Conservation (phyloP, 2,113 vertebrate species). For the Hydrochoerus hydrochaeris region DNA sequence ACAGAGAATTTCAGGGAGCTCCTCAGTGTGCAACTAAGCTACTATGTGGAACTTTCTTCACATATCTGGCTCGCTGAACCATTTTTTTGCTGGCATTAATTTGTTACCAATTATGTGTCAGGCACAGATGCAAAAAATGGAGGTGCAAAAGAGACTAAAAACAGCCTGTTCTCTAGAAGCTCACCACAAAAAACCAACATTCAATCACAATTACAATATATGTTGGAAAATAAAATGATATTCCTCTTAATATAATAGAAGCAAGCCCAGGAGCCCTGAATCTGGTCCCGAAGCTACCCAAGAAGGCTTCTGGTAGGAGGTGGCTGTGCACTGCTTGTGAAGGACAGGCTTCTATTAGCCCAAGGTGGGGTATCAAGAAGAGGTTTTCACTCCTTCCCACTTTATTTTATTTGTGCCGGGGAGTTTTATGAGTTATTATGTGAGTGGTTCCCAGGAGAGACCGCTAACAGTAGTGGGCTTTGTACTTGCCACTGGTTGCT, state of each 20-base stretch:
- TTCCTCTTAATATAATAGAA: not conserved
- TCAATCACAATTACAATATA: not conserved
- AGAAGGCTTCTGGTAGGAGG: not conserved
- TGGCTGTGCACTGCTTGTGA: not conserved
- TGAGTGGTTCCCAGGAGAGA: not conserved
- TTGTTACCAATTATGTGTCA: conserved; percentile 22
- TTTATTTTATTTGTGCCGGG: not conserved
- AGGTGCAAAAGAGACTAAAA: conserved; percentile 47
- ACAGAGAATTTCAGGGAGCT: not conserved
- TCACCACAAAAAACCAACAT: not conserved
- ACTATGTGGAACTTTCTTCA: not conserved
- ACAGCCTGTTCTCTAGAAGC: conserved; percentile 5
- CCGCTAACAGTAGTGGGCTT: not conserved
- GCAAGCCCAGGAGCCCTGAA: not conserved
- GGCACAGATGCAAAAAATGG: conserved; percentile 9
- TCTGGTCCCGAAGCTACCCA: too few relatives aligned
- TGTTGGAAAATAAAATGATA: conserved; percentile 1
- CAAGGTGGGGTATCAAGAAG: not conserved
- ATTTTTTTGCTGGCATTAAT: not conserved
- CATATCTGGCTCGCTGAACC: not conserved
- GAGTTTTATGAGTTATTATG: not conserved
- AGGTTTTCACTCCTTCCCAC: not conserved
- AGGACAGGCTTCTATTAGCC: not conserved
- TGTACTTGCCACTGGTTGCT: not conserved
- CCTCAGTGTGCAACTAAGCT: not conserved